These are phyloP conservation scores for Bombus vancouverensis DNA, from an alignment of 1,140 invertebrate species.

Conservation along the genomic window DNA sequence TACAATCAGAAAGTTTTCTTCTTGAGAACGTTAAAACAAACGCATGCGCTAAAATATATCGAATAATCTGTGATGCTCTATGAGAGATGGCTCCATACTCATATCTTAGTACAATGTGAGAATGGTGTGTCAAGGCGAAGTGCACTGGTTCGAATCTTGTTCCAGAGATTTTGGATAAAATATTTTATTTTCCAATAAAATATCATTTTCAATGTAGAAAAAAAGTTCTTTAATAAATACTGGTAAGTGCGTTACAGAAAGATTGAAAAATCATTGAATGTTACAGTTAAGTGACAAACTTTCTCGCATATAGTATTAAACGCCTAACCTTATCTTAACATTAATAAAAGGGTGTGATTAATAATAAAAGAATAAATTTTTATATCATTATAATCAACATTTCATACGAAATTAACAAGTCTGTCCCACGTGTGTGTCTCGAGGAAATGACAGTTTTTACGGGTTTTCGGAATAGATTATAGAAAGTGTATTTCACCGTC, in stretches of 20 bases:
- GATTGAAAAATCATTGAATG: not conserved
- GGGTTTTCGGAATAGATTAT: not conserved
- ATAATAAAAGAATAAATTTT: not conserved
- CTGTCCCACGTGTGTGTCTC: not conserved
- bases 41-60: slow-evolving; percentile 35
- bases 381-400: not conserved
- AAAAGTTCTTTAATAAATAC: not conserved
- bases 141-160: slow-evolving; percentile 36
- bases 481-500: not conserved
- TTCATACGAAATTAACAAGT: not conserved
- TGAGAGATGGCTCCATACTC: not conserved
- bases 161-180: slow-evolving; percentile 21
- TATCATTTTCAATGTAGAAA: slow-evolving; percentile 20
- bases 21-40: not conserved
- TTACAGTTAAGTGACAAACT: not conserved
- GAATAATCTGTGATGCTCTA: not conserved
- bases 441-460: not conserved
- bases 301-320: not conserved
- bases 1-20: slow-evolving; percentile 8
- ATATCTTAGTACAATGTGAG: not conserved
- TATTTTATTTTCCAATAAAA: slow-evolving; percentile 17
- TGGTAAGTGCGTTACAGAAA: slow-evolving; percentile 6
- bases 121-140: slow-evolving; percentile 8
- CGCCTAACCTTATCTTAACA: slow-evolving; percentile 32
- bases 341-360: not conserved